Evolutionary conservation across 2,113 vertebrate species (phyloP), one percentile per base, ranked within the genome.

Genomic region (Turdus rufiventris): DNA sequence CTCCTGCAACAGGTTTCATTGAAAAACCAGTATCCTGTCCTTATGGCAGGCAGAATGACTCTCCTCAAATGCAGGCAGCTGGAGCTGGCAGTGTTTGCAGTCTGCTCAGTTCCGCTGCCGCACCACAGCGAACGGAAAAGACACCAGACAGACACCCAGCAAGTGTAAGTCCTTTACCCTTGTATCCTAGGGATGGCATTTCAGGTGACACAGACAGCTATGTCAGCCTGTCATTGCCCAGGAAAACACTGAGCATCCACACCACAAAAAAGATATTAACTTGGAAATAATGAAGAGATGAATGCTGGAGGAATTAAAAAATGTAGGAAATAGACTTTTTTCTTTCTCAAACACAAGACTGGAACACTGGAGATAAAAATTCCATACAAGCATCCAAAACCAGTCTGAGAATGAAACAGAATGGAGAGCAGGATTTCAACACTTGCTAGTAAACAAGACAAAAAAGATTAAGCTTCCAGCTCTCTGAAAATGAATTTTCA

Each of bases 361-460:
- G 21, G 34, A 89, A 83, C 8, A 38, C 16, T 18, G 45, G 36
- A 85, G 77, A 79, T 68, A 71, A 1, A 85, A 94, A 85, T 72
- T 74, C 56, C 58, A 91, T 10, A 45, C 26, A 54, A 48, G 63
- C 63, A 85, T 56, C 47, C 71, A 91, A 89, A 92, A 76, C 24
- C 28, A 65, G 42, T 78, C 25, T 10, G 18, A 85, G 74, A 94
- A 66, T 28, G 34, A 94, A 92, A 77, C 33, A 72, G 48, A 94
- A 78, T 14, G 28, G 81, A 68, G 73, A 88, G 58, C 43, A 76
- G 28, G 31, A 61, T 87, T 89, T 91, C 84, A 89, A 72, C 87
- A 61, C 58, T 84, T 70, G n/a, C 43, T 43, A 57, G 33, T 12
- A 21, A 75, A 74, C 25, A 88, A 36, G 25, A 65, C 31, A 67